These are phyloP conservation scores for Anhinga rufa DNA, from an alignment of 2,113 vertebrate species.

Conservation along the genomic window DNA sequence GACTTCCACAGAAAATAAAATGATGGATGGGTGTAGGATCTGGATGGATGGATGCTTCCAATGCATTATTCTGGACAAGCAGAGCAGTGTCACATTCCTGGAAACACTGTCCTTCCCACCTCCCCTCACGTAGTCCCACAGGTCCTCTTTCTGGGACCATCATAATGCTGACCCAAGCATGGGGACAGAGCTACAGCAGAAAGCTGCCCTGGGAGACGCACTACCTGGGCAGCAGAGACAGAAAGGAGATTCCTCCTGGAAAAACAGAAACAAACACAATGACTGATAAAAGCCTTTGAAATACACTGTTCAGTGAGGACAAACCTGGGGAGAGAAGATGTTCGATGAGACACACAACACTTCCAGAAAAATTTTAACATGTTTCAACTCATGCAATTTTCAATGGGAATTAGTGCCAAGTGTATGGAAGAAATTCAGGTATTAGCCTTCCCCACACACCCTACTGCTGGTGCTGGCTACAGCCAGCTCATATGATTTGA, in stretches of 20 bases:
- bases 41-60: background rate
- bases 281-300: background rate
- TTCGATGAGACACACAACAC: background rate
- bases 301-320: background rate
- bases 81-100: background rate
- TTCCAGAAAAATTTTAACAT: background rate
- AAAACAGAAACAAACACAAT: background rate
- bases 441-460: background rate
- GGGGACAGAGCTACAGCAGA: background rate
- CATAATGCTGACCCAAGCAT: background rate
- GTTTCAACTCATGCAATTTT: background rate
- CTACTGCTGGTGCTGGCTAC: background rate
- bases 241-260: background rate
- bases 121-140: rapidly evolving
- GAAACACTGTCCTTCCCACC: background rate
- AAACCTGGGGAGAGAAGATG: background rate
- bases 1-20: background rate
- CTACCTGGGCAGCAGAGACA: background rate
- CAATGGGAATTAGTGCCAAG: background rate
- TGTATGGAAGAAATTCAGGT: background rate
- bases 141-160: background rate
- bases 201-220: background rate
- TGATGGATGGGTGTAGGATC: background rate
- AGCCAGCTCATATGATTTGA: background rate
- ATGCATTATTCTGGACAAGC: background rate